Percentiles rank a stretch among this genome's conserved stretches.
Evolutionary conservation across 2,797 vertebrate species (phyloP).

Genomic region (Florisuga fusca): DNA sequence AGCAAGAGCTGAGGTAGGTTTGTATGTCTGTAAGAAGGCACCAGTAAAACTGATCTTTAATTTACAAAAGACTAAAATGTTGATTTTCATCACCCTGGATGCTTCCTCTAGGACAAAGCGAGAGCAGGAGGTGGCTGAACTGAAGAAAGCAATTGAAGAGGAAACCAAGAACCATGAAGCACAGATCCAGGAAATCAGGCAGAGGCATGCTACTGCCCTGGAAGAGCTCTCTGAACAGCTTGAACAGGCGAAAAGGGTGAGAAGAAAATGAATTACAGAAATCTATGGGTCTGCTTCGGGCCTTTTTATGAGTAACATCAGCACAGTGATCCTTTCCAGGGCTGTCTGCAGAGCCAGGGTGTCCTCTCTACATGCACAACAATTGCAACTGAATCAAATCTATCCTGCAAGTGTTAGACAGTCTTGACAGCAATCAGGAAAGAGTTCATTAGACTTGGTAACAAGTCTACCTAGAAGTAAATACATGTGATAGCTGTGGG

Average conservation of each 20-base stretch:
- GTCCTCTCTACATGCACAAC: not conserved
- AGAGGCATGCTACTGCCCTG: slow-evolving; percentile 88
- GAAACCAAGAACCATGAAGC: slow-evolving; percentile 94
- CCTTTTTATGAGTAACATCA: not conserved
- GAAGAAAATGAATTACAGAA: not conserved
- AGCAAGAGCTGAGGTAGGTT: slow-evolving; percentile 96
- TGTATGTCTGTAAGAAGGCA: not conserved
- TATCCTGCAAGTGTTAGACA: accelerated
- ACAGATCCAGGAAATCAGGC: slow-evolving; percentile 96
- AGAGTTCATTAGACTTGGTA: not conserved
- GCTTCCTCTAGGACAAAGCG: slow-evolving; percentile 86
- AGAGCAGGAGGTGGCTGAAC: slow-evolving; percentile 95
- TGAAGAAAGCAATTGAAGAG: slow-evolving; percentile 97
- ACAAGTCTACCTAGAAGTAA: not conserved
- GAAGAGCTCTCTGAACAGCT: slow-evolving; percentile 96
- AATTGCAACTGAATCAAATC: not conserved
- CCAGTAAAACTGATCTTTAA: not conserved
- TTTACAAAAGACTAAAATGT: not conserved
- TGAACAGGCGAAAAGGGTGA: slow-evolving; percentile 95
- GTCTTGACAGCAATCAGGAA: not conserved
- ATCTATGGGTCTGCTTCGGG: not conserved
- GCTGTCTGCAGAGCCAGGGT: not conserved
- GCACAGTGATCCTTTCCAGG: not conserved
- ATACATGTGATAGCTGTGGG: not conserved
- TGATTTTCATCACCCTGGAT: not conserved